Conservation (phyloP, 2,888 invertebrate species). For the Shargacucullia verbasci region DNA sequence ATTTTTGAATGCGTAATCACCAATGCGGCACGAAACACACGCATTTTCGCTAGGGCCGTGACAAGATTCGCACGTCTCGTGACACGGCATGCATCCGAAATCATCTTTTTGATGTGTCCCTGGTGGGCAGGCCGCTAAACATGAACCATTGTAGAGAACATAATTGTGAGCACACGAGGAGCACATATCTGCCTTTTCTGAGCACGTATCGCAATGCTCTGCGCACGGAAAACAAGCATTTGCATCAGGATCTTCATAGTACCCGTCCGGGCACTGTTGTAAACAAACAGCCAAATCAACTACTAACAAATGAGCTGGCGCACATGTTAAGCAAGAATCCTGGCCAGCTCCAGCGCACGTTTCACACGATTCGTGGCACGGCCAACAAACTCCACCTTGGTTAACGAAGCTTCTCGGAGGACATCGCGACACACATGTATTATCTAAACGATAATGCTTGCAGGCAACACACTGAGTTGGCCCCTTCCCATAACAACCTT, state of each 20-base stretch:
- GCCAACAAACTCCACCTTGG: constrained; percentile 94
- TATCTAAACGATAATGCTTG: constrained; percentile 94
- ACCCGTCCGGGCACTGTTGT: constrained; percentile 96
- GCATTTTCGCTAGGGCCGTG: constrained; percentile 93
- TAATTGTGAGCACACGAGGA: constrained; percentile 96
- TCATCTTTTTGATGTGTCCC: constrained; percentile 96
- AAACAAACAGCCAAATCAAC: constrained; percentile 95
- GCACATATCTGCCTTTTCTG: constrained; percentile 95
- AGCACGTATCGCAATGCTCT: constrained; percentile 95
- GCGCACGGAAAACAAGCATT: constrained; percentile 96
- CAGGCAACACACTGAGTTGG: constrained; percentile 95
- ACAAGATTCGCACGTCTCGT: constrained; percentile 94
- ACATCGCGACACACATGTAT: constrained; percentile 95
- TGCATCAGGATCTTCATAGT: constrained; percentile 94
- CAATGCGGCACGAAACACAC: constrained; percentile 94
- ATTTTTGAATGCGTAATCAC: constrained; percentile 92
- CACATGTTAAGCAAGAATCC: constrained; percentile 95
- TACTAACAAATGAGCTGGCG: constrained; percentile 94
- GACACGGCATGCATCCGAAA: constrained; percentile 94
- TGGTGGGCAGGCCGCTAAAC: constrained; percentile 94
- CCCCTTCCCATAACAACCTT: constrained; percentile 95
- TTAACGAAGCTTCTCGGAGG: constrained; percentile 95
- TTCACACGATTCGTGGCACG: constrained; percentile 96
- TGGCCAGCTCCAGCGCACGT: constrained; percentile 96
- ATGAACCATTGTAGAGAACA: constrained; percentile 94